Conservation (phyloP, 37 sponge, comb jelly and placozoan genomes). For the Aphrocallistes beatrix region DNA sequence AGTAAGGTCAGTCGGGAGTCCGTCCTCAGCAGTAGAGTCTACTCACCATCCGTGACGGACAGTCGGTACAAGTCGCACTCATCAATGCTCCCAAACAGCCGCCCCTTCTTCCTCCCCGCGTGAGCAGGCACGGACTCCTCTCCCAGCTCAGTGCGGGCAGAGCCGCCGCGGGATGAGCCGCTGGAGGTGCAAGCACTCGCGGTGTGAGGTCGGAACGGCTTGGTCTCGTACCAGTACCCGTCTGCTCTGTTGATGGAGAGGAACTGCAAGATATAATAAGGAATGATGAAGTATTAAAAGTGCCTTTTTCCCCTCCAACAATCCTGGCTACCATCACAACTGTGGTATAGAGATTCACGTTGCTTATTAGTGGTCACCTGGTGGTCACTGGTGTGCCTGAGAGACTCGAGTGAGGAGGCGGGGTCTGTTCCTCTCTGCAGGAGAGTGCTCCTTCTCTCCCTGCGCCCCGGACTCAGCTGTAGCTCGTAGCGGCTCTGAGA, state of each 20-base stretch:
- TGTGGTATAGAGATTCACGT: too few species aligned
- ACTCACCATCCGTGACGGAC: neutral
- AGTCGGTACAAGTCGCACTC: neutral
- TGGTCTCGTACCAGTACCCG: conserved; percentile 9
- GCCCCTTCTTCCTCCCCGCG: neutral
- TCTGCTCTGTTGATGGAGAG: neutral
- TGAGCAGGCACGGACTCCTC: neutral
- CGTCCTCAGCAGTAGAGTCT: neutral
- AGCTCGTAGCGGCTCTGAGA: neutral
- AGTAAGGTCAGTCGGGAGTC: too few species aligned
- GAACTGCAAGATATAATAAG: neutral
- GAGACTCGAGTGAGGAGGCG: neutral
- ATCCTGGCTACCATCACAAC: too few species aligned
- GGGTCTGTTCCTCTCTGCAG: neutral
- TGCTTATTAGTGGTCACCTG: neutral
- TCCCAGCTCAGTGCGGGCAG: neutral
- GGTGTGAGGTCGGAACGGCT: neutral
- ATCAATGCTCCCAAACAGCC: neutral
- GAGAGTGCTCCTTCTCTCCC: neutral
- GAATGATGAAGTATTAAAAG: neutral
- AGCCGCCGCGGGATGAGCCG: neutral
- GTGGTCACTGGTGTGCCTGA: neutral
- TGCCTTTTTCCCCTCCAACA: too few species aligned
- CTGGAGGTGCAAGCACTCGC: neutral
- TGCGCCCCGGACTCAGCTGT: conserved; percentile 9